Conservation (phyloP, 2,797 vertebrate genomes). For the Channallabes apus region DNA sequence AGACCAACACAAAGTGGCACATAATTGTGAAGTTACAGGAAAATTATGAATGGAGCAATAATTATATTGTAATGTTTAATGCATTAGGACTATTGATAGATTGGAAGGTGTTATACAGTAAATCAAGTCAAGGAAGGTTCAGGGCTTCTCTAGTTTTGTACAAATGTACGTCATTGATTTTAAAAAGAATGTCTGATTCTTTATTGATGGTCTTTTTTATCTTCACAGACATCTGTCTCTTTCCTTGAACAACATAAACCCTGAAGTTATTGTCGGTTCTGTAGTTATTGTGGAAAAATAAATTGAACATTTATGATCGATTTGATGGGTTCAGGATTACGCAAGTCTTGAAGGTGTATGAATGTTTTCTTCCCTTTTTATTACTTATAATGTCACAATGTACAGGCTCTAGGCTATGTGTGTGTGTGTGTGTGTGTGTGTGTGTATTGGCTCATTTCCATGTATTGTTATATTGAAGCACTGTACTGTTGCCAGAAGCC, state of each 20-base stretch:
- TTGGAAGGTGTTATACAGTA: neutral
- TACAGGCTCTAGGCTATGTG: neutral
- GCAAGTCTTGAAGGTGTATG: neutral
- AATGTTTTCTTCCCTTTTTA: conserved; percentile 7
- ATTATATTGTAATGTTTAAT: neutral
- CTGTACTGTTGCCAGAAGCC: conserved; percentile 24
- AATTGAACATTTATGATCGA: conserved; percentile 1
- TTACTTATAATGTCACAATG: neutral
- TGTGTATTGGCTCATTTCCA: conserved; percentile 5
- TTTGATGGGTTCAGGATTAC: neutral
- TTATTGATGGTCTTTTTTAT: neutral
- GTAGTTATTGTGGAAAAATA: neutral
- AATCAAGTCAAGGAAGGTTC: neutral
- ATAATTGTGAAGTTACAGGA: too few species aligned
- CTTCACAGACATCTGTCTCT: neutral
- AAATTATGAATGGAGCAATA: neutral
- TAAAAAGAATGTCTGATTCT: conserved; percentile 4
- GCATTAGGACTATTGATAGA: neutral
- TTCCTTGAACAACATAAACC: neutral
- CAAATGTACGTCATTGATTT: neutral
- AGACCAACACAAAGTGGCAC: too few species aligned
- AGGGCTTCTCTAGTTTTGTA: neutral
- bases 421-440: neutral
- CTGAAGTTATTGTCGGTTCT: neutral
- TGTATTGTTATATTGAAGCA: conserved; percentile 22